Base-by-base conservation (phyloP, 2,797 vertebrate genomes). In the Peromyscus eremicus region DNA sequence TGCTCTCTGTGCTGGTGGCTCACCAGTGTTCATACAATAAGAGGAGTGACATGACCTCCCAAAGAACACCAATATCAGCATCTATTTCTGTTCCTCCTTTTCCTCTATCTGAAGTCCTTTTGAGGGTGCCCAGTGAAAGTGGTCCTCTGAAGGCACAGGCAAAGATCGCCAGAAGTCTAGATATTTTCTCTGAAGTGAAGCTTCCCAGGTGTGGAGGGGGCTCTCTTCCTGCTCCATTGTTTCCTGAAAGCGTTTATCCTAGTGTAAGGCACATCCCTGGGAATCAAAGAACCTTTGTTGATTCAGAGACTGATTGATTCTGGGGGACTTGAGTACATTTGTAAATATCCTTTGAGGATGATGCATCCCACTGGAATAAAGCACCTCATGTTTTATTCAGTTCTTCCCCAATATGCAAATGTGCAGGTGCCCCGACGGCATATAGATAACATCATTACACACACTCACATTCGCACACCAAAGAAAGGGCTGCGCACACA, bases 351-450 rank as follows among this genome's bases (percentile, higher is more conserved):
- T 97, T 95, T 84, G 96, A 97, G 96, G 93, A 87, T 87, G 95
- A 90, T 84, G 89, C 80, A 57, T 97, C 97, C 96, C 96, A 91
- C 76, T 94, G 96, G 96, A 97, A 95, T 96, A 97, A 97, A 97
- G 85, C 32, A 16, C 71, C 46, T 97, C 96, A 98, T 98, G 96
- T 98, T 98, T 98, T 97, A 97, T 98, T 98, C 97, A 97, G 87
- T 90, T 95, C 75, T 95, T 93, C 91, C 96, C 89, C 95, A 80
- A 81, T 87, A 98, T 98, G 97, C 97, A 97, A 97, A 98, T 97
- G 34, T 37, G 21, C 97, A 98, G 97, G 97, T 98, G 97, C 96
- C 96, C 92, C 40, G 27, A 91, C 92, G 66, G 97, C 96, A 97
- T 96, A 96, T 92, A 97, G 97, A 98, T 96, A 97, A 92, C 94